Evolutionary conservation across 2,888 invertebrate species (phyloP), one percentile per base, ranked within the genome.

Genomic region (Erebia aethiops): DNA sequence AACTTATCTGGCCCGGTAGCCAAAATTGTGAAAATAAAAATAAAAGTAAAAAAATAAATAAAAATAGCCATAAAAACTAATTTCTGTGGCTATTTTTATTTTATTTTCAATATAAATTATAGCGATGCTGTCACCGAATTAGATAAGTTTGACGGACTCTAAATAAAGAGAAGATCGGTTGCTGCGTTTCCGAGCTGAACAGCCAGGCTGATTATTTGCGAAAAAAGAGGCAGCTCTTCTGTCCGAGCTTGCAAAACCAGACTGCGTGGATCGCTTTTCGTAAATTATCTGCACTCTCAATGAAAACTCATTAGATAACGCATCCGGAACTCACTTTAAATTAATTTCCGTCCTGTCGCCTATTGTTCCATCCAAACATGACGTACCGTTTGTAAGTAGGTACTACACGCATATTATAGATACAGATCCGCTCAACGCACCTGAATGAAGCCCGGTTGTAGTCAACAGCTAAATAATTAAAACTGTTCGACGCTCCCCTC

Each of bases 381-480:
- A 57, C 21, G 3, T 26, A 26, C 9, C 57, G 26, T 10, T 10
- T 54, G 9, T 18, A 54, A 2, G 54, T 54, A n/a, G n/a, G n/a
- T n/a, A n/a, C n/a, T n/a, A 16, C 16, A 54, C 14, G 16, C 11
- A 41, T 18, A 61, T 43, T 43, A 41, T 11, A 43, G 16, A 18
- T 46, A 61, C 18, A 10, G 41, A 26, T 14, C 1, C n/a, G 16
- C 1, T 43, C 41, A 60, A 16, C n/a, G 43, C 1, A 41, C 10
- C 41, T 9, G 16, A 46, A 63, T n/a, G 21, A n/a, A n/a, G 41
- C 60, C 16, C 60, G 41, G 43, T 43, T 10, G 14, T 58, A 61
- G 62, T 3, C 62, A 26, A 16, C n/a, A 63, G 46, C 62, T 51
- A 10, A 63, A 63, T 63, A 63, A 63, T 63, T 51, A 51, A 63